Percentiles rank a stretch among this genome's conserved stretches.
phyloP scores from a whole-genome alignment of 2,797 vertebrate genomes.

The Erpetoichthys calabaricus region DNA sequence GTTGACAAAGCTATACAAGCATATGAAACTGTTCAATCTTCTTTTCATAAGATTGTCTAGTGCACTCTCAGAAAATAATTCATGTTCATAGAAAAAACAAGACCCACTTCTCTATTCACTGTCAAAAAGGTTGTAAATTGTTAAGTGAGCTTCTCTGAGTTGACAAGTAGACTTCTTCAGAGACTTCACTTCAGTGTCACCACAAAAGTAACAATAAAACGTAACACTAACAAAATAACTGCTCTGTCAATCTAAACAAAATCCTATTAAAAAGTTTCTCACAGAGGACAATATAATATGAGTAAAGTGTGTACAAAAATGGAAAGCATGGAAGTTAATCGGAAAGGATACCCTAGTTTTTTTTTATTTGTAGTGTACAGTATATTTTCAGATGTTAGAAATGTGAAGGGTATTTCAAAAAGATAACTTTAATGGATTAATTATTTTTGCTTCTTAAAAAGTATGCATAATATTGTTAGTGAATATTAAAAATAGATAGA shows the following conservation, averaged over 20 bases:
- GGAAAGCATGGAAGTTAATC: too few relatives aligned
- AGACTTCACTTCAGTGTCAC: slow-evolving; percentile 4
- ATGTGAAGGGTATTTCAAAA: too few relatives aligned
- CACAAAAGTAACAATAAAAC: slow-evolving; percentile 9
- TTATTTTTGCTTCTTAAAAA: too few relatives aligned
- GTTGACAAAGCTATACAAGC: not conserved
- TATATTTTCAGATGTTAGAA: too few relatives aligned
- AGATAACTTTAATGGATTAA: too few relatives aligned
- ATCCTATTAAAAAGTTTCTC: too few relatives aligned
- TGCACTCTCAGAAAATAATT: slow-evolving; percentile 10
- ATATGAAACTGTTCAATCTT: slow-evolving; percentile 9
- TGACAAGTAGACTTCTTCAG: slow-evolving; percentile 7
- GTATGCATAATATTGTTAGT: too few relatives aligned
- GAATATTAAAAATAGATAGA: too few relatives aligned
- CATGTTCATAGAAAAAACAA: not conserved
- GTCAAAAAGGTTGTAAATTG: slow-evolving; percentile 13
- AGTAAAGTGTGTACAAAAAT: too few relatives aligned
- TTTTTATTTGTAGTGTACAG: too few relatives aligned
- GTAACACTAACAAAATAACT: slow-evolving; percentile 9
- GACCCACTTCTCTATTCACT: not conserved
- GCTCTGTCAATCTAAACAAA: not conserved
- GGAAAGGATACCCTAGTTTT: too few relatives aligned
- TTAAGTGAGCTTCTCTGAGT: not conserved
- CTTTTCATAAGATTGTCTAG: slow-evolving; percentile 13
- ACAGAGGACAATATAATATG: too few relatives aligned